phyloP scores from a whole-genome alignment of 2,888 invertebrate genomes.

The Neria commutata region DNA sequence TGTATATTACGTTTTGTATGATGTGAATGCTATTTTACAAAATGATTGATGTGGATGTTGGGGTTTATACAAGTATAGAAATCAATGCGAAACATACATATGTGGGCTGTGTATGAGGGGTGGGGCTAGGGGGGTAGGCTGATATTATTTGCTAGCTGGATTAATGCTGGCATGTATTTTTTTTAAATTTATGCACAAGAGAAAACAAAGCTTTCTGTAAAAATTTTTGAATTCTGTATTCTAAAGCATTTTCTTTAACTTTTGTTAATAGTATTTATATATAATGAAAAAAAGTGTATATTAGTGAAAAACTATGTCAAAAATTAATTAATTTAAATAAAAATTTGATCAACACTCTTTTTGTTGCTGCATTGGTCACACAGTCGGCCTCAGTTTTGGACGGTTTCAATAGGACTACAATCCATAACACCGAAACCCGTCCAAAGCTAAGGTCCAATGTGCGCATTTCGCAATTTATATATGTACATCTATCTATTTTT shows the following conservation, averaged over 20 bases:
- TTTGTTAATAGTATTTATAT: background rate
- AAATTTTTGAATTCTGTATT: background rate
- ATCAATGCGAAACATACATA: conserved; percentile 16
- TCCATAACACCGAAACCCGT: conserved; percentile 63
- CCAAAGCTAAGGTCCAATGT: conserved; percentile 61
- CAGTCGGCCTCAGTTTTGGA: conserved; percentile 63
- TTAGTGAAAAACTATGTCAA: background rate
- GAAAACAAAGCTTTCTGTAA: conserved; percentile 8
- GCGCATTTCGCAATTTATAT: conserved; percentile 33
- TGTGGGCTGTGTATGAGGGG: conserved; percentile 7
- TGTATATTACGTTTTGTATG: background rate
- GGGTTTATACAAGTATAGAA: too few relatives aligned
- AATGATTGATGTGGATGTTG: too few relatives aligned
- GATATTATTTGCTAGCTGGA: too few relatives aligned
- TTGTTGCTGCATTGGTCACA: conserved; percentile 40
- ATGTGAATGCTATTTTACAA: too few relatives aligned
- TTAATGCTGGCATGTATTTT: too few relatives aligned
- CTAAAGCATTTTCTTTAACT: conserved; percentile 5
- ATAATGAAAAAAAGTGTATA: background rate
- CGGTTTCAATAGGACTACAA: conserved; percentile 62
- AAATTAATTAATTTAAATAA: conserved; percentile 4
- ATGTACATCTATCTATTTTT: conserved; percentile 23
- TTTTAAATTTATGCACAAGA: conserved; percentile 27
- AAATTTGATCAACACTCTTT: background rate
- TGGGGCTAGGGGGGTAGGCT: too few relatives aligned